These are phyloP conservation scores for Pangasius sanitwongsei DNA, from an alignment of 2,797 vertebrate genomes.

Conservation along the genomic window DNA sequence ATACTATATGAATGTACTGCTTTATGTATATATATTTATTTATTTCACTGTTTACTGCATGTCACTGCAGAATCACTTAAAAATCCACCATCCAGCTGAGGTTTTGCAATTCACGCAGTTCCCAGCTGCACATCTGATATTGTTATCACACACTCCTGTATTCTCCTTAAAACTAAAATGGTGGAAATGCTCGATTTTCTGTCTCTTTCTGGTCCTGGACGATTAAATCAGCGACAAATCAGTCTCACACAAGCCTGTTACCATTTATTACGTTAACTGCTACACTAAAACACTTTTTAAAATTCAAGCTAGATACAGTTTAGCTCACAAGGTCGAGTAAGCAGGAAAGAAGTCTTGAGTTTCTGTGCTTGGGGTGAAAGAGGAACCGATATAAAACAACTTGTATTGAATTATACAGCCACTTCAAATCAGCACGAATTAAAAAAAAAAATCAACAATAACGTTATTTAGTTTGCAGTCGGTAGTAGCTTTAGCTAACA, in stretches of 20 bases:
- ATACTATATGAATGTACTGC: too few relatives aligned
- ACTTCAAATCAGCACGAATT: not conserved
- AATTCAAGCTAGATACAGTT: not conserved
- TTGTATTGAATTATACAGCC: not conserved
- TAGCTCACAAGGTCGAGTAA: not conserved
- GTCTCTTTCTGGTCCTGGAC: too few relatives aligned
- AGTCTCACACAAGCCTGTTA: too few relatives aligned
- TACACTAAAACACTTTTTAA: too few relatives aligned
- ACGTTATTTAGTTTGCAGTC: not conserved
- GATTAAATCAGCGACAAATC: too few relatives aligned
- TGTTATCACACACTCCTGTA: not conserved
- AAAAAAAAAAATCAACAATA: not conserved
- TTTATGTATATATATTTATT: too few relatives aligned
- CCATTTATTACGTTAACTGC: too few relatives aligned
- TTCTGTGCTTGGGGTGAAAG: not conserved
- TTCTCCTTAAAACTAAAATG: too few relatives aligned
- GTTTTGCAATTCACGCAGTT: not conserved
- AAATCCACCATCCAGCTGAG: not conserved
- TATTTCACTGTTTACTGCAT: too few relatives aligned
- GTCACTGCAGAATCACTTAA: not conserved
- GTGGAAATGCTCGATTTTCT: too few relatives aligned
- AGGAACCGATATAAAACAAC: not conserved
- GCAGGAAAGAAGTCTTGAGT: not conserved
- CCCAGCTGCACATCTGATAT: not conserved
- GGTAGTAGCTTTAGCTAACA: too few relatives aligned